Percentiles rank a stretch among this genome's conserved stretches.
These are phyloP conservation scores for Mugil cephalus DNA, from an alignment of 2,113 vertebrate species.

Conservation along the genomic window DNA sequence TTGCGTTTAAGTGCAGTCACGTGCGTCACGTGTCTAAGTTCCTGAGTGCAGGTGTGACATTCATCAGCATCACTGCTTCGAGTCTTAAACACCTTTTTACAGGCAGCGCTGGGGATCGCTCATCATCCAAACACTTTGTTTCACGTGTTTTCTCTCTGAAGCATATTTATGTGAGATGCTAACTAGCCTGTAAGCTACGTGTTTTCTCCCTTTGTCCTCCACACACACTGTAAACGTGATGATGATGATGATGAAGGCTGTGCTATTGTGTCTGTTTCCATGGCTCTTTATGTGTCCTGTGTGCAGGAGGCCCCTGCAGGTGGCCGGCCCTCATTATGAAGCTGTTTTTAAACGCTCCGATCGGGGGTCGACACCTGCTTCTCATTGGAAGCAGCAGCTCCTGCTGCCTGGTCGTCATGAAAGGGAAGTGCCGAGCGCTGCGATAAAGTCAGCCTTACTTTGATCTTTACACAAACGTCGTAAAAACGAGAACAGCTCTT, in stretches of 20 bases:
- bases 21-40: conserved; percentile 19
- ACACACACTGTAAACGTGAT: neutral
- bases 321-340: conserved; percentile 74
- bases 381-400: conserved; percentile 70
- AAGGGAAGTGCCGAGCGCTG: conserved; percentile 59
- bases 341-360: conserved; percentile 56
- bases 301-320: conserved; percentile 60
- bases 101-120: neutral
- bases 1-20: neutral
- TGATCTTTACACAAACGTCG: conserved; percentile 74
- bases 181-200: no score
- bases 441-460: conserved; percentile 61
- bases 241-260: conserved; percentile 15
- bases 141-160: rapidly evolving
- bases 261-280: conserved; percentile 55
- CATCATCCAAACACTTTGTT: neutral
- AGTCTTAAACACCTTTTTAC: conserved; percentile 21
- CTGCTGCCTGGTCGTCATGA: conserved; percentile 50
- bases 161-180: no score
- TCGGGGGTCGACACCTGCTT: conserved; percentile 78
- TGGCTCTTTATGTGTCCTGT: conserved; percentile 64
- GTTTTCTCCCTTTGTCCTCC: neutral
- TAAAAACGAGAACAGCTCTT: conserved; percentile 60
- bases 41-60: conserved; percentile 15
- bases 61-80: neutral